Base-by-base conservation (phyloP, 30 jellyfish, hydroid and myxozoan species). In the Aurelia sp. region DNA sequence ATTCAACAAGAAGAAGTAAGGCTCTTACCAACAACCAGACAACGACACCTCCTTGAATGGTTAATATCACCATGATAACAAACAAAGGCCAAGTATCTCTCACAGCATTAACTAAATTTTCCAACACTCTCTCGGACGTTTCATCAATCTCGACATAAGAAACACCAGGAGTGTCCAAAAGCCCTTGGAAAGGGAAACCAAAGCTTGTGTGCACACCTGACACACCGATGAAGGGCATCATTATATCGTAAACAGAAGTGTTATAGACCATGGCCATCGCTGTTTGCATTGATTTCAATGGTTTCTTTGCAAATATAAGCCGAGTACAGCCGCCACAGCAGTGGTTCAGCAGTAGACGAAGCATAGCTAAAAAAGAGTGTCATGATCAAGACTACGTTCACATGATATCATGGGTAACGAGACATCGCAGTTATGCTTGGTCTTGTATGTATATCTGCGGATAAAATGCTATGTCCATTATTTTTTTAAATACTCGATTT, bases 21-120 rank as follows among this genome's bases (percentile, higher is more conserved):
- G 9, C 7, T 44, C 90, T 38, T 35, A 82, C 92, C 73, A 82
- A 21, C 41, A 82, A 44, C 92, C 92, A 82, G 4, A 82, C 72
- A 74, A 82, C 2, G 33, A 70, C 69, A 17, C 92, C 92, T 8
- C 83, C 86, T 40, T 69, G 78, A 13, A 63, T 13, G 4, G 86
- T 82, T 59, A 71, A 33, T 11, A 82, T 78, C 70, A 82, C 21
- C 8, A 48, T 31, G 12, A 82, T 72, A 17, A 60, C 77, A 30
- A 60, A 41, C 63, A 82, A 59, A 3, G 92, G 86, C 92, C 92
- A 82, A 18, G 76, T 82, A 4, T 63, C 52, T 1, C 27, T 16
- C 53, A 82, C 47, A 27, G 92, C 59, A 9, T 13, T 8, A 19
- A 70, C 13, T 24, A 63, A 31, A 31, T 72, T 72, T 10, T 20